Conservation (phyloP, 2,888 invertebrate species). For the Pimpla rufipes region DNA sequence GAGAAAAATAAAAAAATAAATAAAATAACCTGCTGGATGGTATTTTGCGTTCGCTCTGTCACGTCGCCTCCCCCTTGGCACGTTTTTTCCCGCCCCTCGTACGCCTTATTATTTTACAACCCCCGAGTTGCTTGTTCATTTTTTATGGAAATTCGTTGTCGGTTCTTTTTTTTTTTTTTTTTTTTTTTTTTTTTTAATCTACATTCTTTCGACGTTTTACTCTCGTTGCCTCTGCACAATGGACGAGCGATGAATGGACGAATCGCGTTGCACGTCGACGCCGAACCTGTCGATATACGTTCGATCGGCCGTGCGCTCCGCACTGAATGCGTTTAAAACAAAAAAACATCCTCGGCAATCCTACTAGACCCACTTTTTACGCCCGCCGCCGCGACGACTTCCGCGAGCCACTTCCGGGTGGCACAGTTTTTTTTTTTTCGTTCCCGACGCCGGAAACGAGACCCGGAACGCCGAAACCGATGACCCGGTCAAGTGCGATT, state of each 20-base stretch:
- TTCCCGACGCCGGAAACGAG: background rate
- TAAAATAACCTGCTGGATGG: background rate
- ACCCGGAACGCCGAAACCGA: background rate
- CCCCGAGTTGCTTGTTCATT: background rate
- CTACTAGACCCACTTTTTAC: background rate
- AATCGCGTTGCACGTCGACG: background rate
- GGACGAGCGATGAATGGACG: background rate
- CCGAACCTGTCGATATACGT: background rate
- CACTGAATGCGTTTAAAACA: background rate
- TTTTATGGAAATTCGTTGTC: background rate
- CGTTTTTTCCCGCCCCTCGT: conserved; percentile 7
- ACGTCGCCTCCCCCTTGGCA: background rate
- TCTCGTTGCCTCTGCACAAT: background rate
- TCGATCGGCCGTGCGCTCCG: background rate
- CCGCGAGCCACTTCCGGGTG: background rate
- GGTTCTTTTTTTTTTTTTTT: background rate
- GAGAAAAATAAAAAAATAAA: background rate
- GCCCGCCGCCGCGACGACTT: background rate
- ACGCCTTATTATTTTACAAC: background rate
- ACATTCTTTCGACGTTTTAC: background rate
- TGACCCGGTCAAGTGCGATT: too few species aligned
- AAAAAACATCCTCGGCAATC: background rate
- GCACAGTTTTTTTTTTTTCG: background rate
- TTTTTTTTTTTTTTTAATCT: background rate
- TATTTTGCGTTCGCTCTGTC: conserved; percentile 6